phyloP scores from a whole-genome alignment of 2,888 invertebrate species.

The Macaria notata region DNA sequence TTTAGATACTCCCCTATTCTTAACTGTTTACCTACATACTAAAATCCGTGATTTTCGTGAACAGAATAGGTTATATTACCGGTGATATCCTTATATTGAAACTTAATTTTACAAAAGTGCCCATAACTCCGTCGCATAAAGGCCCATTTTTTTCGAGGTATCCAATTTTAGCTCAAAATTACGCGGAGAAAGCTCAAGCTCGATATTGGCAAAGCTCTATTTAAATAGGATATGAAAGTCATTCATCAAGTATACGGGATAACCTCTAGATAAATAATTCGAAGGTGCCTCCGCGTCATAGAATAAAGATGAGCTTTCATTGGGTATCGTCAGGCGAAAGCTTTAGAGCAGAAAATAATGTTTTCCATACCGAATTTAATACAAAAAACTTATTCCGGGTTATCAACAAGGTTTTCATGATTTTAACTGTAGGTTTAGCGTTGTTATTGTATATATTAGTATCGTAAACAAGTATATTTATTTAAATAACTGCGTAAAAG shows the following conservation, averaged over 20 bases:
- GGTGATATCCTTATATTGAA: too few species aligned
- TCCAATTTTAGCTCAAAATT: conserved; percentile 21
- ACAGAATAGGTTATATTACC: background rate
- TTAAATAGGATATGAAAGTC: conserved; percentile 45
- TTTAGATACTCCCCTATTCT: too few species aligned
- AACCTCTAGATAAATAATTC: conserved; percentile 63
- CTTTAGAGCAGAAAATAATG: conserved; percentile 7
- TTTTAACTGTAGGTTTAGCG: too few species aligned
- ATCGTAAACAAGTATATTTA: too few species aligned
- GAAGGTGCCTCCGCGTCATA: conserved; percentile 58
- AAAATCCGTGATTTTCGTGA: background rate
- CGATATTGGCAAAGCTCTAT: conserved; percentile 29
- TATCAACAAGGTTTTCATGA: too few species aligned
- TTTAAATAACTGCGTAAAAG: too few species aligned
- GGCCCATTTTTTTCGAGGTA: conserved; percentile 4
- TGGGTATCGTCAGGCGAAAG: conserved; percentile 42
- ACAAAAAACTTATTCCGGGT: background rate
- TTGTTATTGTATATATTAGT: too few species aligned
- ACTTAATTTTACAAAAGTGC: too few species aligned
- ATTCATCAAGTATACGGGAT: conserved; percentile 56
- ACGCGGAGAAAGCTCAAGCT: conserved; percentile 19
- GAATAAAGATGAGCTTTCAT: conserved; percentile 73
- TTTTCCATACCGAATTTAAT: background rate
- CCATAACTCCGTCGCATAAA: background rate
- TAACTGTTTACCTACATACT: too few species aligned